These are phyloP conservation scores for Oxygymnocypris stewartii DNA, from an alignment of 2,113 vertebrate genomes.

Conservation along the genomic window DNA sequence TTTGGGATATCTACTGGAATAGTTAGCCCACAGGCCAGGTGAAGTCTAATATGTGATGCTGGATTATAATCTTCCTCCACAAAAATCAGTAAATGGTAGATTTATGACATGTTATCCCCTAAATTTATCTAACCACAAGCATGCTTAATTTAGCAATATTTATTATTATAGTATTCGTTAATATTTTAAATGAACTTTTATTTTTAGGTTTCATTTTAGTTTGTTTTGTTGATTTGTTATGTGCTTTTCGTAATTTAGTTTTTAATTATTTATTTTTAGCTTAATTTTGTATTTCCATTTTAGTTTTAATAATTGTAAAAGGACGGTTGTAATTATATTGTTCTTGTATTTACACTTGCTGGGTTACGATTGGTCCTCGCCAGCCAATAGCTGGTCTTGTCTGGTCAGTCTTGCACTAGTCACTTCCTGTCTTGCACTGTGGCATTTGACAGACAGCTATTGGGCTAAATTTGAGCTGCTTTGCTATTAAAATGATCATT, in stretches of 20 bases:
- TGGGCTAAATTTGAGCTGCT: slow-evolving; percentile 14
- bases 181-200: too few relatives aligned
- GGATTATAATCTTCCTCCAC: background rate
- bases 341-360: background rate
- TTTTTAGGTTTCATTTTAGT: too few relatives aligned
- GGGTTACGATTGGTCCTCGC: background rate
- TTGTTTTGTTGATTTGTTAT: too few relatives aligned
- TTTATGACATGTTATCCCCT: background rate
- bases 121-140: background rate
- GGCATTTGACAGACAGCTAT: background rate
- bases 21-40: background rate
- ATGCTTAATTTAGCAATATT: too few relatives aligned
- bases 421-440: slow-evolving; percentile 1
- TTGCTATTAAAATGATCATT: slow-evolving; percentile 38
- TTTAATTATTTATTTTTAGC: too few relatives aligned
- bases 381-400: background rate
- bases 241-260: too few relatives aligned
- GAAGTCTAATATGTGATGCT: background rate
- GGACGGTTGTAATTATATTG: too few relatives aligned
- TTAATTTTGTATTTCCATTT: too few relatives aligned
- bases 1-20: background rate
- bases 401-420: background rate
- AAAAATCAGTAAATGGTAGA: background rate
- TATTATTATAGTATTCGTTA: too few relatives aligned
- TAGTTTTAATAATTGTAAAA: too few relatives aligned